Evolutionary conservation across 2,113 vertebrate species (phyloP).

Genomic region (Petaurus breviceps): DNA sequence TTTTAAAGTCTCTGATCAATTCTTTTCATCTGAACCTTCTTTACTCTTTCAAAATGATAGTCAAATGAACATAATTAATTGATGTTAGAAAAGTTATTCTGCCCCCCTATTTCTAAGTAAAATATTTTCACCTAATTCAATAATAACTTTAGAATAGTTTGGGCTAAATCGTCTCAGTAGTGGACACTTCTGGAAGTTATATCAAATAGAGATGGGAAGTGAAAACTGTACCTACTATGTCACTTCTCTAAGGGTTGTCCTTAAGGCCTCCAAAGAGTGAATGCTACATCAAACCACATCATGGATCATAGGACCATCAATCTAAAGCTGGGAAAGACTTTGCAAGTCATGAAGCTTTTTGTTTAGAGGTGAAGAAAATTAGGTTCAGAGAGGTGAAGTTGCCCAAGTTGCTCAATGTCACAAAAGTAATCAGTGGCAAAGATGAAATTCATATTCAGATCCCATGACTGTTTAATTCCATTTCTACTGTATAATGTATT

Average conservation of each 20-base stretch:
- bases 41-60: constrained; percentile 1
- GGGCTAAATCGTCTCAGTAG: not conserved
- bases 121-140: not conserved
- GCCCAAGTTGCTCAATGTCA: not conserved
- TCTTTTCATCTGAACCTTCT: constrained; percentile 6
- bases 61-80: not conserved
- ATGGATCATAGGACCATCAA: not conserved
- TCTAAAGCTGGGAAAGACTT: not conserved
- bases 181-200: too few relatives aligned
- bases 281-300: not conserved
- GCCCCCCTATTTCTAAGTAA: not conserved
- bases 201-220: not conserved
- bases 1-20: not conserved
- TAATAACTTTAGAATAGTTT: not conserved
- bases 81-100: not conserved
- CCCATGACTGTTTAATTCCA: not conserved
- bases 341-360: not conserved
- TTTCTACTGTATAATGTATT: not conserved
- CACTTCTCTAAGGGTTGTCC: not conserved
- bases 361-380: not conserved
- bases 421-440: not conserved
- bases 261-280: not conserved
- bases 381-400: not conserved
- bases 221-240: not conserved
- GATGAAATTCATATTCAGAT: not conserved